Base-by-base conservation (phyloP, 2,797 vertebrate genomes). In the Menidia menidia region DNA sequence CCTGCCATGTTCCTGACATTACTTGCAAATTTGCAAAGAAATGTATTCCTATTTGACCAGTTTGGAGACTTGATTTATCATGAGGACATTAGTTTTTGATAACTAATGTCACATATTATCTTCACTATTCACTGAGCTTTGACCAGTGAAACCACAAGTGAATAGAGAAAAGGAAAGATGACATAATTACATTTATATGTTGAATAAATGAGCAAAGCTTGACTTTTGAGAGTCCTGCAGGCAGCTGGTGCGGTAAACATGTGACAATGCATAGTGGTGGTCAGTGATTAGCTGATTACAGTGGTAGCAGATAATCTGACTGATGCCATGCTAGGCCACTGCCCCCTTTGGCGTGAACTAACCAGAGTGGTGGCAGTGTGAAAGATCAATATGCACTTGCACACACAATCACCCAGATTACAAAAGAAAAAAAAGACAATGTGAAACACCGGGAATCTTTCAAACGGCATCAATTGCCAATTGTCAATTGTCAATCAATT, bases 221-320 rank as follows among this genome's bases (percentile, higher is more conserved):
- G 25, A 25, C 1, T 60, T 32, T 41, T 39, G 32, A n/a, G 19
- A n/a, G 31, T 4, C 8, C 18, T 32, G 31, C 7, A 42, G 35
- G 65, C 11, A 30, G 16, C 41, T 30, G 56, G 41, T 33, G 52
- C 66, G 53, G 64, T 18, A 12, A 55, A 77, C 77, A 72, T 64
- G 81, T 82, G 77, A 73, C 7, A 60, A 66, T 43, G 69, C 68
- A 57, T 18, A 58, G 43, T 59, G 67, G 43, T 3, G 19, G 19
- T 44, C 48, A 51, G 63, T 82, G 62, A 87, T 85, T 80, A 80
- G 82, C 84, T 87, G 77, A 88, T 85, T 85, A 80, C 71, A 82
- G 75, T 69, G 56, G 61, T 77, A 81, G 41, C 75, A 64, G 83
- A 82, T 89, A 83, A 85, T 87, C 41, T 78, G 74, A 82, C 63